These are phyloP conservation scores for Chelonia mydas DNA, from an alignment of 2,797 vertebrate genomes.

Conservation along the genomic window DNA sequence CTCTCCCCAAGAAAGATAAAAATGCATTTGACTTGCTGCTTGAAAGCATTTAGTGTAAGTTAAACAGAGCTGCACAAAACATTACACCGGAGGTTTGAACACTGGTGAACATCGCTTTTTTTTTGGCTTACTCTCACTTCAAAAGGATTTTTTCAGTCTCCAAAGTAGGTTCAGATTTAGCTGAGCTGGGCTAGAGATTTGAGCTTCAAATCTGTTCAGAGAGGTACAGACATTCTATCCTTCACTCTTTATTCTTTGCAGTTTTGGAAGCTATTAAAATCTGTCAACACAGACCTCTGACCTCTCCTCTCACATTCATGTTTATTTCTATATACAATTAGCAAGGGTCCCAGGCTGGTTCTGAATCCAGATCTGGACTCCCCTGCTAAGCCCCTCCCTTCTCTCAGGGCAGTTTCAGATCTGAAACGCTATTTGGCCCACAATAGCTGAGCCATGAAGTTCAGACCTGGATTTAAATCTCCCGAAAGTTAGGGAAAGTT, in stretches of 20 bases:
- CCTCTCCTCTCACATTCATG: slow-evolving; percentile 37
- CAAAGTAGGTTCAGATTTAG: neutral
- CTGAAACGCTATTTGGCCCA: neutral
- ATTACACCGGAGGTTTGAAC: neutral
- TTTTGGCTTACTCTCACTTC: neutral
- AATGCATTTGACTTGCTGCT: neutral
- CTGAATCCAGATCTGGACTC: slow-evolving; percentile 4
- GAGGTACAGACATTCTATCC: neutral
- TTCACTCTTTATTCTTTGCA: slow-evolving; percentile 11
- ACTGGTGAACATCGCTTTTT: neutral
- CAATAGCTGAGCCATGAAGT: neutral
- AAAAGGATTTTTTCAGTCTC: neutral
- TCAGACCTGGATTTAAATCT: neutral
- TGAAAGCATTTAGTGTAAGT: neutral
- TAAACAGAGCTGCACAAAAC: neutral
- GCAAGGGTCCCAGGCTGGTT: slow-evolving; percentile 7
- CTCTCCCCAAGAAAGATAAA: neutral
- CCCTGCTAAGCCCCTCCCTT: neutral
- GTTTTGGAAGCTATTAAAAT: slow-evolving; percentile 18
- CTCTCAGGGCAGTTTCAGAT: neutral
- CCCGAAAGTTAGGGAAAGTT: neutral
- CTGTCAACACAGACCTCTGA: neutral
- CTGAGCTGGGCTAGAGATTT: neutral
- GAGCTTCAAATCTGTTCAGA: neutral
- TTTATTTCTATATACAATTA: slow-evolving; percentile 23